phyloP scores from a whole-genome alignment of 2,888 invertebrate species.

The Papilio protenor region DNA sequence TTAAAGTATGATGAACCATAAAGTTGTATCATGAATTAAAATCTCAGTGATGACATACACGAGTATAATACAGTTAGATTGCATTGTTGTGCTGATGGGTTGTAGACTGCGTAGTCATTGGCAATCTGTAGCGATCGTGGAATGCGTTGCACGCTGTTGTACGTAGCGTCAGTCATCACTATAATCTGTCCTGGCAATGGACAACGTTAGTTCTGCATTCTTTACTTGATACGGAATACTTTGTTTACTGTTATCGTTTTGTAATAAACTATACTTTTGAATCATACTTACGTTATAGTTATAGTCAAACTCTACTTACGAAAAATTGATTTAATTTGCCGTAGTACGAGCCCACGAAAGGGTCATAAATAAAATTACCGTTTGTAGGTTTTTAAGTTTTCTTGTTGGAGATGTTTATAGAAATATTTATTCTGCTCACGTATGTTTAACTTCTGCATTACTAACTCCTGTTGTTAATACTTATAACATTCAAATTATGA shows the following conservation, averaged over 20 bases:
- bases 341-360: not conserved
- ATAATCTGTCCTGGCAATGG: slow-evolving; percentile 21
- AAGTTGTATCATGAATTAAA: slow-evolving; percentile 49
- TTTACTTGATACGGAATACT: slow-evolving; percentile 13
- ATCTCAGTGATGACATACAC: slow-evolving; percentile 45
- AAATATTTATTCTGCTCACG: too few relatives aligned
- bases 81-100: slow-evolving; percentile 47
- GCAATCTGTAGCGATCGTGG: slow-evolving; percentile 51
- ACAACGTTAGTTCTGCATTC: slow-evolving; percentile 30
- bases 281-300: not conserved
- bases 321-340: too few relatives aligned
- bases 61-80: slow-evolving; percentile 45
- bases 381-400: not conserved
- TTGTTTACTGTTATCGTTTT: not conserved
- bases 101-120: slow-evolving; percentile 45
- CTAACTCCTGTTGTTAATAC: not conserved
- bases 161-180: slow-evolving; percentile 15
- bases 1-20: slow-evolving; percentile 47
- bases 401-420: too few relatives aligned
- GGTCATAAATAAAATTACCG: not conserved
- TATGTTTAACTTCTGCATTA: not conserved
- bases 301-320: too few relatives aligned
- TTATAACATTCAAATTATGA: not conserved
- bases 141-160: slow-evolving; percentile 49
- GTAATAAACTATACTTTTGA: not conserved